Evolutionary conservation across 2,888 invertebrate species (phyloP), one percentile per base, ranked within the genome.

Genomic region (Hydriomena furcata): DNA sequence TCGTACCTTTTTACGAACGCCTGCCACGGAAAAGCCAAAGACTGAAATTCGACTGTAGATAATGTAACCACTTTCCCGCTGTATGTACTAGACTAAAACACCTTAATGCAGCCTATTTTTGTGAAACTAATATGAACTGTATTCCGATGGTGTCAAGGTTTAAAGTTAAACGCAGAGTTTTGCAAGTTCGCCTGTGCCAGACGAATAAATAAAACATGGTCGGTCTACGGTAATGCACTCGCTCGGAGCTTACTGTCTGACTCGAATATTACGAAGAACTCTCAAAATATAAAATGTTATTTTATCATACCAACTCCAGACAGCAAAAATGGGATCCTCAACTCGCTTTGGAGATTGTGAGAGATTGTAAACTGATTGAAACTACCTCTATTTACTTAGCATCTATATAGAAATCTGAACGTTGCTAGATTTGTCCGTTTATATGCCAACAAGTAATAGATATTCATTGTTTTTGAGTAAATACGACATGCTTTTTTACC

Each of bases 151-250:
- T 6, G 0, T 7, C 6, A 59, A 55, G 43, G 53, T n/a, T 50
- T 21, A 35, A 17, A 50, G 24, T 52, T 4, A 17, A 3, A 17
- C 35, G 10, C 1, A 8, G 12, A 1, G 10, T 27, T 34, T 52
- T 41, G 44, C 42, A 38, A 54, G 52, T 61, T 55, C 34, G 59
- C 43, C 53, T 48, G 50, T 54, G 50, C 59, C 76, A 78, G 74
- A 78, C 79, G 76, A 73, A 79, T 83, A 82, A 84, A 82, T 82
- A 82, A 84, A 83, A 83, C 79, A 62, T 62, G 60, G 60, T 58
- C 53, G 59, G 60, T 58, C 62, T 52, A 65, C 71, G 62, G 76
- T 84, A 85, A 84, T 84, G 84, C 82, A 82, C 76, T 76, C 65
- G 62, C 50, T 53, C 13, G 68, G 55, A 60, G 71, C 69, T 69